phyloP scores from a whole-genome alignment of 2,888 invertebrate species.

The Perdita meconis region DNA sequence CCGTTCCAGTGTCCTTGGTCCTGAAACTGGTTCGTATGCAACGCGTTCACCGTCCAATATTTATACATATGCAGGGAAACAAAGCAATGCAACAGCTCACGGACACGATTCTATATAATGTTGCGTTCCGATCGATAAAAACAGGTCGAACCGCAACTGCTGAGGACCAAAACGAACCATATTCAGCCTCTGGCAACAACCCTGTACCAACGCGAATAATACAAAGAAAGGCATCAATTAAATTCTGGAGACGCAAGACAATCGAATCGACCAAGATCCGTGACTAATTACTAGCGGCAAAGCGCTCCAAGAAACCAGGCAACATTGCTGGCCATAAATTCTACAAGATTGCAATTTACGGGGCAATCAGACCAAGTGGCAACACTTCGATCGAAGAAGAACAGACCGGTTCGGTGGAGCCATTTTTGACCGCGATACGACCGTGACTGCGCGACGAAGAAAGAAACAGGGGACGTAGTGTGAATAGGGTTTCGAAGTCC shows the following conservation, averaged over 20 bases:
- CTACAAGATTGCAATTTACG: neutral
- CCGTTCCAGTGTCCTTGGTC: conserved; percentile 15
- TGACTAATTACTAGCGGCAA: conserved; percentile 13
- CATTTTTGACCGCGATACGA: conserved; percentile 1
- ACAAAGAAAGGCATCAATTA: too few relatives aligned
- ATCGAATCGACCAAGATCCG: conserved; percentile 3
- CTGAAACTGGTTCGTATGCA: too few relatives aligned
- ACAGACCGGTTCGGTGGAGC: neutral
- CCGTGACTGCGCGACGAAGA: neutral
- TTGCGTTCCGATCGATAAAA: neutral
- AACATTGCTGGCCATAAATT: neutral
- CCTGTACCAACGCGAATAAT: too few relatives aligned
- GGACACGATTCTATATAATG: too few relatives aligned
- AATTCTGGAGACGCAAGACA: neutral
- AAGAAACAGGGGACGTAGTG: neutral
- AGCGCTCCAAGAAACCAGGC: neutral
- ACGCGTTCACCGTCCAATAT: too few relatives aligned
- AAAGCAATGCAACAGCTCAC: too few relatives aligned
- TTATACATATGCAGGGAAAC: too few relatives aligned
- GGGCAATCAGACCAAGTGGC: neutral
- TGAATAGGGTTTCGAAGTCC: conserved; percentile 12
- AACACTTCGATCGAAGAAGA: neutral
- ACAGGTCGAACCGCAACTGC: too few relatives aligned
- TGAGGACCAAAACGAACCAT: too few relatives aligned
- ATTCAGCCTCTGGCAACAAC: too few relatives aligned